Evolutionary conservation across 2,888 invertebrate genomes (phyloP), one percentile per base, ranked within the genome.

Genomic region (Diloba caeruleocephala): DNA sequence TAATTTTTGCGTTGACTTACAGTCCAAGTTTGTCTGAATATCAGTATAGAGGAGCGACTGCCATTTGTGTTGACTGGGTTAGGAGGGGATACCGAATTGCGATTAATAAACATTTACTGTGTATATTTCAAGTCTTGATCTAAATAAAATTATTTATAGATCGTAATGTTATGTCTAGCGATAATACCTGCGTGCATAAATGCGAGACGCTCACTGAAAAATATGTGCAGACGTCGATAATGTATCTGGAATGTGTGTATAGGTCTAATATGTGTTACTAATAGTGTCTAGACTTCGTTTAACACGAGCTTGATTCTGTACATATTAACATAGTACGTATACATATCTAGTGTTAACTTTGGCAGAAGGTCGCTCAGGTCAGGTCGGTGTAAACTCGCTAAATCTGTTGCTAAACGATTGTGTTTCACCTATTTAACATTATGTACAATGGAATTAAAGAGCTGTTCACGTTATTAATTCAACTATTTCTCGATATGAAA

Each of bases 201-300:
- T 12, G 3, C 9, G 9, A 53, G 34, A 44, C 39, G 36, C 26
- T 41, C 28, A 31, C 43, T 64, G 67, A 74, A 71, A 74, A 70
- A 68, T 61, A 64, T 55, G 53, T 54, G 45, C 42, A 61, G 54
- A 57, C 44, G 38, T 69, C 55, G 65, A 57, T 57, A 67, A 58
- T 57, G 54, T 67, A 64, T 74, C 60, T 60, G 55, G 65, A 67
- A 61, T 62, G 57, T 69, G 60, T 48, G 36, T 61, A 58, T 67
- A 71, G 71, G 48, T 76, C 68, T 74, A 72, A 72, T 68, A 74
- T 55, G 62, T 74, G 61, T 74, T 79, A 76, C 77, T 74, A 81
- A 81, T 75, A 72, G 64, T 57, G 82, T 80, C 81, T 81, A 81
- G 81, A 81, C 81, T 80, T 71, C 71, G 72, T 76, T 78, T 80